These are phyloP conservation scores for Alaudala cheleensis DNA, from an alignment of 2,113 vertebrate species.

Conservation along the genomic window DNA sequence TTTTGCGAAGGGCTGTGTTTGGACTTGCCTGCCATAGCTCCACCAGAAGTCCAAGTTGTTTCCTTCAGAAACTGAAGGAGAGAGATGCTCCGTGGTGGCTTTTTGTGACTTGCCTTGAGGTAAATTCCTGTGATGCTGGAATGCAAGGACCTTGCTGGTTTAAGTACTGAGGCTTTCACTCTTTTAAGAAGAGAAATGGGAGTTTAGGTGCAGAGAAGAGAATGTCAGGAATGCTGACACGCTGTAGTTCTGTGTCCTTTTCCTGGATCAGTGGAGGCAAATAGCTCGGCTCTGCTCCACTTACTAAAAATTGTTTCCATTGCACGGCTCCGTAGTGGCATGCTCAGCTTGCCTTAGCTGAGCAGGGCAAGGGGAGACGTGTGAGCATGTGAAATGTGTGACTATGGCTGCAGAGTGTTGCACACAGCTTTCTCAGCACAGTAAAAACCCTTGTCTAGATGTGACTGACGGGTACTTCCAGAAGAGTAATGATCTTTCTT, in stretches of 20 bases:
- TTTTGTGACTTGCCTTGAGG: not conserved
- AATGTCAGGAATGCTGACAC: slow-evolving; percentile 68
- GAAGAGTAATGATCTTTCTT: not conserved
- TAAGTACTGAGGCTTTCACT: not conserved
- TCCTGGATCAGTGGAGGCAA: slow-evolving; percentile 5
- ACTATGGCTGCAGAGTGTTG: not conserved
- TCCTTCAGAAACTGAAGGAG: not conserved
- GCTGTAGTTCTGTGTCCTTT: slow-evolving; percentile 20
- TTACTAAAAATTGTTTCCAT: not conserved
- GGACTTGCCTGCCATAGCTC: not conserved
- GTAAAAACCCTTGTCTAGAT: not conserved
- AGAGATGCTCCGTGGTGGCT: not conserved
- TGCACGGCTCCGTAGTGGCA: not conserved
- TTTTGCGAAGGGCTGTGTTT: not conserved
- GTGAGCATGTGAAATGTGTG: not conserved
- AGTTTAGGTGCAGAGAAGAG: slow-evolving; percentile 11
- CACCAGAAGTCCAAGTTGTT: not conserved
- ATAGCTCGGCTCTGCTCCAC: not conserved
- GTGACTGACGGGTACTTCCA: fast-evolving
- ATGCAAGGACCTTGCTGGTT: not conserved
- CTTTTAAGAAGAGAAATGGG: not conserved
- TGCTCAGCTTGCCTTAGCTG: not conserved
- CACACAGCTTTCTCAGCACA: not conserved
- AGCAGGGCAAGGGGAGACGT: not conserved
- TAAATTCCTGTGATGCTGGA: slow-evolving; percentile 38